phyloP scores from a whole-genome alignment of 2,113 vertebrate species.

The Myiagra hebetior region DNA sequence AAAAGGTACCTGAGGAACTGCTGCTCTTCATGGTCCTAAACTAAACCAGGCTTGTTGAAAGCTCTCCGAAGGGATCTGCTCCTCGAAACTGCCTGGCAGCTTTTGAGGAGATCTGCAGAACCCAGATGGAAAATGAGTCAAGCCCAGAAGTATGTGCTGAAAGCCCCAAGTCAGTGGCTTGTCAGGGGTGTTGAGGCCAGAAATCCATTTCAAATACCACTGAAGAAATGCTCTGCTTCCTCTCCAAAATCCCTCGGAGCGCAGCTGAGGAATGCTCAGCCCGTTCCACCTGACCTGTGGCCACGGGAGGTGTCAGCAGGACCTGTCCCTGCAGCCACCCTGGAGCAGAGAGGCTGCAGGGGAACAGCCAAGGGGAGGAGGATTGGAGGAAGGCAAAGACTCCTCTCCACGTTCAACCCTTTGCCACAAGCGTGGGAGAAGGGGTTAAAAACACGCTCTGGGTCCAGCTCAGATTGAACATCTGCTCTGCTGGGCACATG shows the following conservation, averaged over 20 bases:
- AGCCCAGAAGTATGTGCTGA: conserved; percentile 18
- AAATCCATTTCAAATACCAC: not conserved
- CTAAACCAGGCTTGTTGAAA: not conserved
- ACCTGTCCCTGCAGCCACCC: not conserved
- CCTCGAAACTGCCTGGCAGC: not conserved
- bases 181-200: not conserved
- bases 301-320: not conserved
- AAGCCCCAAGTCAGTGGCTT: not conserved
- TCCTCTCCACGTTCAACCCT: not conserved
- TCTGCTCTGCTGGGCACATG: not conserved
- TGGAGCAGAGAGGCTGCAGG: not conserved
- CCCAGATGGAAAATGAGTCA: not conserved
- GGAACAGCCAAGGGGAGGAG: not conserved
- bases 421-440: fast-evolving
- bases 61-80: not conserved
- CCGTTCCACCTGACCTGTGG: not conserved
- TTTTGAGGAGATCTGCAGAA: not conserved
- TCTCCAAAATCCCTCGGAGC: not conserved
- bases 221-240: conserved; percentile 5
- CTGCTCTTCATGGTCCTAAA: not conserved
- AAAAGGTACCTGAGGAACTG: not conserved
- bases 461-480: not conserved
- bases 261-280: not conserved
- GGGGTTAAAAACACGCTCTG: fast-evolving
- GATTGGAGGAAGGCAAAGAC: not conserved